A percentile compares a stretch with the other conserved stretches of the same genome.
Evolutionary conservation across 2,888 invertebrate genomes (phyloP).

Genomic region (Autographa gamma): DNA sequence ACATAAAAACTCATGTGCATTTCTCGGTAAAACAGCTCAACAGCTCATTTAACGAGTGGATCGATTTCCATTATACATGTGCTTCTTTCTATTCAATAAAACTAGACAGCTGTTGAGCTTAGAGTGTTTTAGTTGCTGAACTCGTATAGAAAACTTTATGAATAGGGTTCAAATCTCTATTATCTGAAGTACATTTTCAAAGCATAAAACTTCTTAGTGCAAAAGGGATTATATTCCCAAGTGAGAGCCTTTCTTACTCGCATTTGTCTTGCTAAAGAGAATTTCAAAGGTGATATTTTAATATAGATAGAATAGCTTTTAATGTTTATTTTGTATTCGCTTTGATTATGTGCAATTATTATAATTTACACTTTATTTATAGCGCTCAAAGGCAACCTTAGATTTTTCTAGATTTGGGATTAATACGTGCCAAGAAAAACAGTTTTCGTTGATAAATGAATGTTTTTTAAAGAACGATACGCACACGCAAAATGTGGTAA

Average conservation of each 20-base stretch:
- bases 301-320: slow-evolving; percentile 34
- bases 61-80: slow-evolving; percentile 20
- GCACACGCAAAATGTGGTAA: no score
- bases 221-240: not conserved
- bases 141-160: slow-evolving; percentile 10
- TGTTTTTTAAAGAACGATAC: no score
- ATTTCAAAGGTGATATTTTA: slow-evolving; percentile 34
- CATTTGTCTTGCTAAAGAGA: slow-evolving; percentile 31
- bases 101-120: slow-evolving; percentile 11
- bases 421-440: not conserved
- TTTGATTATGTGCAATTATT: slow-evolving; percentile 11
- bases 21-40: not conserved
- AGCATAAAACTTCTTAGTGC: slow-evolving; percentile 1
- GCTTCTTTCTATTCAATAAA: slow-evolving; percentile 17
- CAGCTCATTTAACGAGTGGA: not conserved
- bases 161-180: slow-evolving; percentile 11
- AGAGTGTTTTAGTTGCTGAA: slow-evolving; percentile 16
- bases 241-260: slow-evolving; percentile 14
- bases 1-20: not conserved
- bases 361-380: not conserved
- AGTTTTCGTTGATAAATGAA: no score
- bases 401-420: not conserved
- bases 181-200: not conserved
- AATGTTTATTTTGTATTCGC: slow-evolving; percentile 21
- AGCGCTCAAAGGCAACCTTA: not conserved